Percentiles rank a stretch among this genome's conserved stretches.
phyloP scores from a whole-genome alignment of 2,797 vertebrate genomes.

The Brachyrhaphis roseni region DNA sequence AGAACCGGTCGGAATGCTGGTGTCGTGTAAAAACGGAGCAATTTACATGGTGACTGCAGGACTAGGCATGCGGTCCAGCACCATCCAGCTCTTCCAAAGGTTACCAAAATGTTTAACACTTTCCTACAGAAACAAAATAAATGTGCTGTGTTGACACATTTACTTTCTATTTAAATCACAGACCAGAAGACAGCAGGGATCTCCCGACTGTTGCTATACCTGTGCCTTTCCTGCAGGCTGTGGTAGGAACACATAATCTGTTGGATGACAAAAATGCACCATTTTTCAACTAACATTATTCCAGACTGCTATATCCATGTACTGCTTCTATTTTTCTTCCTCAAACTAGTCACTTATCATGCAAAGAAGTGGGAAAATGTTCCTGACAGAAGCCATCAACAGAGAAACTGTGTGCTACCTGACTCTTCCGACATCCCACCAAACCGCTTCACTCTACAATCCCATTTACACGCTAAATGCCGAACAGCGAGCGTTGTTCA shows the following conservation, averaged over 20 bases:
- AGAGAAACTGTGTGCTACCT: constrained; percentile 57
- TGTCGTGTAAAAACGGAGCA: constrained; percentile 79
- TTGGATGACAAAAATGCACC: neutral
- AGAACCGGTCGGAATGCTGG: constrained; percentile 71
- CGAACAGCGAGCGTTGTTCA: constrained; percentile 48
- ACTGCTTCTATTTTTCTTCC: constrained; percentile 13
- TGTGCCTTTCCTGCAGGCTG: constrained; percentile 59
- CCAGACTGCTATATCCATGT: neutral
- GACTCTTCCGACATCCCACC: constrained; percentile 48
- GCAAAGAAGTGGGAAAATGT: constrained; percentile 67
- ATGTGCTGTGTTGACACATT: neutral
- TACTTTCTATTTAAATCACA: constrained; percentile 25
- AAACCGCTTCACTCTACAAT: constrained; percentile 50
- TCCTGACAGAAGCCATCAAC: constrained; percentile 61
- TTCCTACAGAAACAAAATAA: neutral
- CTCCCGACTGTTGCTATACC: constrained; percentile 33
- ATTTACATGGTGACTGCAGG: constrained; percentile 74
- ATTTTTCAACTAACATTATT: neutral
- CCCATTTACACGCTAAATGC: constrained; percentile 63
- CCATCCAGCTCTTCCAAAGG: constrained; percentile 75
- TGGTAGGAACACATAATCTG: constrained; percentile 48
- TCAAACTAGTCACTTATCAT: constrained; percentile 58
- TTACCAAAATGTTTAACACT: constrained; percentile 44
- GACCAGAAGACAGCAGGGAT: constrained; percentile 51
- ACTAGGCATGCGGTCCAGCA: constrained; percentile 37